Percentiles rank a stretch among this genome's conserved stretches.
Evolutionary conservation across 2,113 vertebrate species (phyloP).

Genomic region (Apaloderma vittatum): DNA sequence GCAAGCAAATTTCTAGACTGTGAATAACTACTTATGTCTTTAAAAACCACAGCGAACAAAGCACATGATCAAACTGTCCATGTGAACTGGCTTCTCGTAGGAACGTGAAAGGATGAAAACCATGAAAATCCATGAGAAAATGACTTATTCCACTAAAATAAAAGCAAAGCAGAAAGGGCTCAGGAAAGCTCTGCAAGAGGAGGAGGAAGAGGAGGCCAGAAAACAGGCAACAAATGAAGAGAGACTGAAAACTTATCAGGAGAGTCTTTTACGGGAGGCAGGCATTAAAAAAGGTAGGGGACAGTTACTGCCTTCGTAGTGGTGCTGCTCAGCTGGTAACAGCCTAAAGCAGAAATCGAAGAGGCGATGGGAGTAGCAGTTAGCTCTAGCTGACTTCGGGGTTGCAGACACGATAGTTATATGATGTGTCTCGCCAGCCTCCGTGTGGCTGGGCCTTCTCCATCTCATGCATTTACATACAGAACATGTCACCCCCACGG

Average conservation of each 20-base stretch:
- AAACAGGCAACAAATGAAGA: conserved; percentile 25
- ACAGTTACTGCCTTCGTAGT: not conserved
- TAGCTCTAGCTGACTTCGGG: not conserved
- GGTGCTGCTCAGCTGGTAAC: not conserved
- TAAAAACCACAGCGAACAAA: not conserved
- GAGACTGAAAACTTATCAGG: conserved; percentile 1
- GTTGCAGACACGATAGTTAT: not conserved
- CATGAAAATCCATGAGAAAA: conserved; percentile 84
- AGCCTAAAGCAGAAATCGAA: not conserved
- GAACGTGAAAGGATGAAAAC: conserved; percentile 79
- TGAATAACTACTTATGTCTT: not conserved
- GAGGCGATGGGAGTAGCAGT: not conserved
- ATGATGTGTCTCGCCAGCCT: not conserved
- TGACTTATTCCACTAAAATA: conserved; percentile 68
- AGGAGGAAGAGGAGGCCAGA: conserved; percentile 57
- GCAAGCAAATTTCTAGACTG: not conserved
- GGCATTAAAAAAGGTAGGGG: conserved; percentile 78
- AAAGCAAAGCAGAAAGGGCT: conserved; percentile 65
- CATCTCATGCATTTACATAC: accelerated
- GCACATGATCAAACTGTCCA: not conserved
- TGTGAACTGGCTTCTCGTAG: conserved; percentile 58
- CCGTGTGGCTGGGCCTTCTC: not conserved
- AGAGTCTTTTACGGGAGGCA: conserved; percentile 70
- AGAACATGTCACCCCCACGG: not conserved
- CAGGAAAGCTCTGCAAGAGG: conserved; percentile 73